Conservation (phyloP, 2,888 invertebrate species). For the Blastobasis lacticolella region DNA sequence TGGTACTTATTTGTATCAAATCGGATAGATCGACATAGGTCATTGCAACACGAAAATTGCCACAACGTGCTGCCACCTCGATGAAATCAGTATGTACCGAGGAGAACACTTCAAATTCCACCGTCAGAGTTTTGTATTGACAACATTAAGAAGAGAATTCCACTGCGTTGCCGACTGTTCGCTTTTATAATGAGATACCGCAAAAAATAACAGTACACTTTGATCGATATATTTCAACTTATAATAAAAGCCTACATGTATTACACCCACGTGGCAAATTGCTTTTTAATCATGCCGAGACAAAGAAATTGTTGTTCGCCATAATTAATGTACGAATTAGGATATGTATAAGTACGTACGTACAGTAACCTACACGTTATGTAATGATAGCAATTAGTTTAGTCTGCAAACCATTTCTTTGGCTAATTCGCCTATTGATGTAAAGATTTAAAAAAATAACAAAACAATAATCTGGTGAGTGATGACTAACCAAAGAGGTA, state of each 20-base stretch:
- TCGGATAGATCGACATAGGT: not conserved
- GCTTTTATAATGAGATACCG: slow-evolving; percentile 1
- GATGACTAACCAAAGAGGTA: too few species aligned
- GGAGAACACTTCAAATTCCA: too few species aligned
- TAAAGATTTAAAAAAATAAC: too few species aligned
- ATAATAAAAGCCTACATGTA: not conserved
- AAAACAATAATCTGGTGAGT: too few species aligned
- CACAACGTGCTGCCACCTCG: not conserved
- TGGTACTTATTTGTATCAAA: too few species aligned
- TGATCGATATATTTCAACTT: not conserved
- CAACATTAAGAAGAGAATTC: too few species aligned
- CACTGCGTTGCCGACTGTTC: not conserved
- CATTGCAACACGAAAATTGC: slow-evolving; percentile 1
- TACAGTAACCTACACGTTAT: too few species aligned
- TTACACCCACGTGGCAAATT: slow-evolving; percentile 2
- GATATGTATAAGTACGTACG: too few species aligned
- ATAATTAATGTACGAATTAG: too few species aligned
- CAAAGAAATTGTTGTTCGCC: not conserved
- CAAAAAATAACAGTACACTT: slow-evolving; percentile 1
- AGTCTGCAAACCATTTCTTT: not conserved
- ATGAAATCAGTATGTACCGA: not conserved
- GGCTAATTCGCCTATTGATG: not conserved
- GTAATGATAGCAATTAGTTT: too few species aligned
- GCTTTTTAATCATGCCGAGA: slow-evolving; percentile 3
- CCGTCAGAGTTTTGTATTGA: too few species aligned